Conservation (phyloP, 2,888 invertebrate species). For the Plebejus anna region DNA sequence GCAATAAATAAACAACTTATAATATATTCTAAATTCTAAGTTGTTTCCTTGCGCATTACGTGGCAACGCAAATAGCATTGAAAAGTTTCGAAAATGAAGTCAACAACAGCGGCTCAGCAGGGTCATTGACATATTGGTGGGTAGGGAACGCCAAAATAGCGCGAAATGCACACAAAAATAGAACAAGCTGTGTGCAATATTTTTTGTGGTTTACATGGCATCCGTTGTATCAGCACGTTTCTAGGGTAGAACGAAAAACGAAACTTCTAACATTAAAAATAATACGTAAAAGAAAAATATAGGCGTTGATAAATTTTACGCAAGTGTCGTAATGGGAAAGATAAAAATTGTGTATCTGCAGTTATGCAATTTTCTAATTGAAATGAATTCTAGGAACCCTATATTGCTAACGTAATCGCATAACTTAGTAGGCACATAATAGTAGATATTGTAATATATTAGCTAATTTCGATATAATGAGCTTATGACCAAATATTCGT, state of each 20-base stretch:
- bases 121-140: slow-evolving; percentile 75
- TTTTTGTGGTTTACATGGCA: slow-evolving; percentile 61
- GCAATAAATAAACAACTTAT: background rate
- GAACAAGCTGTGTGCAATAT: slow-evolving; percentile 77
- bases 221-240: slow-evolving; percentile 31
- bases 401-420: slow-evolving; percentile 19
- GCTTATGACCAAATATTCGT: background rate
- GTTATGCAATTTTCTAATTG: slow-evolving; percentile 21
- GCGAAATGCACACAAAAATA: slow-evolving; percentile 80
- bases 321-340: slow-evolving; percentile 15
- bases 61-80: slow-evolving; percentile 59
- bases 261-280: background rate
- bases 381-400: slow-evolving; percentile 25
- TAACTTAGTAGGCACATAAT: slow-evolving; percentile 18
- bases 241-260: background rate
- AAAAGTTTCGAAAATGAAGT: slow-evolving; percentile 76
- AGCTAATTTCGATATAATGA: slow-evolving; percentile 6
- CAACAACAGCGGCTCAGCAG: slow-evolving; percentile 73
- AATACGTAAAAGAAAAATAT: background rate
- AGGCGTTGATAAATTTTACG: slow-evolving; percentile 11
- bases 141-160: slow-evolving; percentile 80
- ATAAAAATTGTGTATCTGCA: background rate
- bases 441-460: slow-evolving; percentile 9
- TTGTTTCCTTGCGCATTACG: slow-evolving; percentile 30
- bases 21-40: background rate